Evolutionary conservation across 2,888 invertebrate species (phyloP), one percentile per base, ranked within the genome.

Genomic region (Dasypogon diadema): DNA sequence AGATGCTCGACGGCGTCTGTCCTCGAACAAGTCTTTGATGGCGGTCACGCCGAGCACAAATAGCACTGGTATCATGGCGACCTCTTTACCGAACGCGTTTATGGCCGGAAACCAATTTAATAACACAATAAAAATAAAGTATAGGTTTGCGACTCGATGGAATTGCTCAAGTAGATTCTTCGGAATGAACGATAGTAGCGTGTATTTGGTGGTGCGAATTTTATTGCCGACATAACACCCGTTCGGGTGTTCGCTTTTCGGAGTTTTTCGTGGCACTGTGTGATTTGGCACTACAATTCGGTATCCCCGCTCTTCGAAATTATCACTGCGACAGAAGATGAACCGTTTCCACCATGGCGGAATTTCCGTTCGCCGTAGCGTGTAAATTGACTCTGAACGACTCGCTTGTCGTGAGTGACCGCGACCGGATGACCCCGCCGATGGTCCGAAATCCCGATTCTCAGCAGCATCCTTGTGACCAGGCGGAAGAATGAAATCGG

Each of bases 91-190:
- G 87, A 98, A 97, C 2, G 97, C 97, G 87, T 94, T 95, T 78
- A 97, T 94, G 37, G 92, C 91, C 2, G 97, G 97, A 84, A 98
- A 93, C 97, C 97, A 98, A 88, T 98, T 98, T 79, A 98, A 90
- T 81, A 97, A 88, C 82, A 98, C 97, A 84, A 99, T 97, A 84
- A 97, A 95, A 83, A 98, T 93, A 87, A 99, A 99, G 88, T 98
- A 99, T 83, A 99, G 89, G 89, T 99, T 99, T 79, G 98, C 98
- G 83, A 97, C 95, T 78, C 98, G 91, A 87, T 98, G 98, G 86
- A 99, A 98, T 88, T 99, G 98, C 88, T 98, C 98, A 86, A 98
- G 91, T 78, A 99, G 88, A 87, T 98, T 98, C 87, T 97, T 94
- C 76, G 98, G 98, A 83, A 99, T 87, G 87, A 99, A 99, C 81